Percentiles rank a stretch among this genome's conserved stretches.
These are phyloP conservation scores for Bombus haemorrhoidalis DNA, from an alignment of 1,140 invertebrate genomes.

Conservation along the genomic window DNA sequence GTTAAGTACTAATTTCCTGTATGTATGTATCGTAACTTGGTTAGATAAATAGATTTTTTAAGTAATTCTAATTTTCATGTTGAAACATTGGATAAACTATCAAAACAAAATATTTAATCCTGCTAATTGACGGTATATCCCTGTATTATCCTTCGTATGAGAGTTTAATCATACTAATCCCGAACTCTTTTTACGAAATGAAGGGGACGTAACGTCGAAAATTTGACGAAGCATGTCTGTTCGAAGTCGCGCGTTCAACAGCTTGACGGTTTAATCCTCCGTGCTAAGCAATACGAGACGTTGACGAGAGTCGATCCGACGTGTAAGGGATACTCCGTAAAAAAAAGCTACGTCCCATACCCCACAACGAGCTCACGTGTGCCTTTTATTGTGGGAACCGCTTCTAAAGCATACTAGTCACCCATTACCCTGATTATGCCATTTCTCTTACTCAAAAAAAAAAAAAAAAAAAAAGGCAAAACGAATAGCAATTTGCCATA, in stretches of 20 bases:
- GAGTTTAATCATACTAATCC: constrained; percentile 6
- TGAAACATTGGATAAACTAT: background rate
- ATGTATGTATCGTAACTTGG: too few species aligned
- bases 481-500: background rate
- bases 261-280: constrained; percentile 71
- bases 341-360: constrained; percentile 53
- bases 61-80: too few species aligned
- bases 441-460: background rate
- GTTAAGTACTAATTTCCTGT: too few species aligned
- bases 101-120: background rate
- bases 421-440: background rate
- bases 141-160: background rate
- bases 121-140: background rate
- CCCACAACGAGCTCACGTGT: constrained; percentile 60
- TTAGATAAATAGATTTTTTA: too few species aligned
- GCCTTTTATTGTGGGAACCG: constrained; percentile 73
- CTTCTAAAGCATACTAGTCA: constrained; percentile 24
- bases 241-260: constrained; percentile 12
- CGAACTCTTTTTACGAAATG: background rate
- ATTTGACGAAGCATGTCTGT: constrained; percentile 12
- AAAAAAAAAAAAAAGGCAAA: background rate
- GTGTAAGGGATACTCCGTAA: constrained; percentile 64
- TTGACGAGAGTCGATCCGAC: constrained; percentile 73
- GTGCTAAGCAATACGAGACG: constrained; percentile 66
- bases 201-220: background rate